Evolutionary conservation across 2,888 invertebrate species (phyloP), one percentile per base, ranked within the genome.

Genomic region (Caenorhabditis wallacei): DNA sequence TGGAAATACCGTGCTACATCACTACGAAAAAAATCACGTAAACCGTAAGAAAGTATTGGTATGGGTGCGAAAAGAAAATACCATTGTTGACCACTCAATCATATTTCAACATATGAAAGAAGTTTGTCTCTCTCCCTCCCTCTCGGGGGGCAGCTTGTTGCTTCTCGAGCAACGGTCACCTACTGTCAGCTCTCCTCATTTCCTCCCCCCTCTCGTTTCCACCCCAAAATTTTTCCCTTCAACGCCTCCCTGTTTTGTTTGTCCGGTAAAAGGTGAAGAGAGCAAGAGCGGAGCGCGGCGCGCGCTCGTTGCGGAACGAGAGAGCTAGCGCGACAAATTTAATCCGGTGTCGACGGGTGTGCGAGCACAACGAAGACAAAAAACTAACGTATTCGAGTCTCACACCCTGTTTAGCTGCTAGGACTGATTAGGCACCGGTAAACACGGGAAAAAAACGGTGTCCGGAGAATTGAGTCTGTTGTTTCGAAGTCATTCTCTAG

Each of bases 221-320:
- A 13, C 30, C 37, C 35, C 26, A 35, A 4, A 35, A 35, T 8
- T 24, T 18, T n/a, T 54, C 59, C 22, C 56, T 13, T 40, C 40
- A 78, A 78, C 78, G 78, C 78, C 69, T 78, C 78, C 69, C 69
- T 69, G 78, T 78, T 69, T 78, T 78, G 69, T 78, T 78, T 78
- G 78, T 78, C 69, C 78, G 78, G 78, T 78, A 78, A 69, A 69
- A 78, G 78, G 78, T 78, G 78, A 76, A 76, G 78, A 78, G 78
- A 78, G 78, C 69, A 76, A 22, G 24, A 3, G 72, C 71, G 48
- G 30, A 30, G 30, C 66, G 66, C 48, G 18, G 61, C 20, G 46
- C 30, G 76, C 53, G 35, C 24, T 57, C 68, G 30, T 68, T 20
- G 75, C 68, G 76, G 76, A 76, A 76, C 51, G 61, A 69, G 69